Base-by-base conservation (phyloP, 2,888 invertebrate species). In the Colletes collaris region DNA sequence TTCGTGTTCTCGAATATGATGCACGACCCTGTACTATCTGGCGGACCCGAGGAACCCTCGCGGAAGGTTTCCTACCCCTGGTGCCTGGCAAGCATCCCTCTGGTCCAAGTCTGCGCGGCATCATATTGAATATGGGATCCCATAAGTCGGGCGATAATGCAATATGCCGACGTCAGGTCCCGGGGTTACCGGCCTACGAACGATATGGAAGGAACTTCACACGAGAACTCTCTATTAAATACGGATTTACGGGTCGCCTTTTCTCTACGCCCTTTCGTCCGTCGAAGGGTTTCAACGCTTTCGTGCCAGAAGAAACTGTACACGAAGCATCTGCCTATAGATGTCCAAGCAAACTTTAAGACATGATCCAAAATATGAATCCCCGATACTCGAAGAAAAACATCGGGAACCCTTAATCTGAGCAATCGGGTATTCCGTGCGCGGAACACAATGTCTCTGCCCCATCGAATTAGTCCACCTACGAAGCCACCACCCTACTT, bases 131-230 rank as follows among this genome's bases (percentile, higher is more conserved):
- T 91, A 89, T 88, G 84, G 87, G 86, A 86, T 88, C 87, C 86
- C 87, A 88, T 90, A 89, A 88, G 89, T 91, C 87, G 87, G 79
- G 79, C 87, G 89, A 90, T 91, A 91, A 90, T 90, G 88, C 87
- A 91, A 91, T 91, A 91, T 91, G 91, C 91, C 88, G 90, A 91
- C 90, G 90, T 86, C 82, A 89, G 88, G 84, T 81, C 73, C 71
- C 55, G 62, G 81, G 87, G 86, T 79, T 84, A 82, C 80, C 66
- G 53, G 69, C 67, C 82, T 73, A 73, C 81, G 77, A 74, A 58
- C 76, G 79, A 82, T 82, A 80, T 71, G 73, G 75, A 60, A 44
- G 77, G 64, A 66, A 78, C 58, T 69, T 81, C 74, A 75, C 72
- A 67, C 76, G 77, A 83, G 81, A 80, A 82, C 83, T 90, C 86